Evolutionary conservation across 2,113 vertebrate genomes (phyloP).

Genomic region (Chaetops frenatus): DNA sequence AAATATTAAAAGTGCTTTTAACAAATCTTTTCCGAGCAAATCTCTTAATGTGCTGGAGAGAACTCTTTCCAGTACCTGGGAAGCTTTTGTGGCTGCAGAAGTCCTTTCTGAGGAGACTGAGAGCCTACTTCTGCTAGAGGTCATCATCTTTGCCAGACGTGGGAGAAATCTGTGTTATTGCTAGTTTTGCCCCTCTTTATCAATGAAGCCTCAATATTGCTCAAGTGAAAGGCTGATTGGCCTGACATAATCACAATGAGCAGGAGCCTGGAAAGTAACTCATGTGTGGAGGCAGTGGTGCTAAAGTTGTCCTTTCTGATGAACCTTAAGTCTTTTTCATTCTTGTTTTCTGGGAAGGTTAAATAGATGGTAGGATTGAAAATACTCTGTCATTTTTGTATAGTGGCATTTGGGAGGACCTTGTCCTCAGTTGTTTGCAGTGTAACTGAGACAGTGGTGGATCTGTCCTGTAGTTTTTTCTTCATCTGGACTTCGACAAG

Average conservation of each 20-base stretch:
- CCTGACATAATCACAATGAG: background rate
- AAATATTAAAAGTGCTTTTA: background rate
- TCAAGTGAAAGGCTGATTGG: background rate
- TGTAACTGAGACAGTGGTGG: background rate
- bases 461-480: background rate
- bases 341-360: background rate
- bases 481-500: background rate
- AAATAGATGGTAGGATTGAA: background rate
- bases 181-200: background rate
- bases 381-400: background rate
- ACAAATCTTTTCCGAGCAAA: background rate
- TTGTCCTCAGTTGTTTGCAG: background rate
- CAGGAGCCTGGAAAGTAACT: background rate
- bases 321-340: background rate
- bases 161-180: background rate
- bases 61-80: background rate
- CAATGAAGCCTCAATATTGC: rapidly evolving
- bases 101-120: background rate
- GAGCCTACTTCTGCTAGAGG: background rate
- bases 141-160: background rate
- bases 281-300: background rate
- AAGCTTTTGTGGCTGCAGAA: background rate
- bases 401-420: background rate
- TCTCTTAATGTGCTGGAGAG: background rate
- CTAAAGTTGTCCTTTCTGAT: background rate